Percentiles rank a stretch among this genome's conserved stretches.
Evolutionary conservation across 2,888 invertebrate genomes (phyloP).

Genomic region (Cheilosia pagana): DNA sequence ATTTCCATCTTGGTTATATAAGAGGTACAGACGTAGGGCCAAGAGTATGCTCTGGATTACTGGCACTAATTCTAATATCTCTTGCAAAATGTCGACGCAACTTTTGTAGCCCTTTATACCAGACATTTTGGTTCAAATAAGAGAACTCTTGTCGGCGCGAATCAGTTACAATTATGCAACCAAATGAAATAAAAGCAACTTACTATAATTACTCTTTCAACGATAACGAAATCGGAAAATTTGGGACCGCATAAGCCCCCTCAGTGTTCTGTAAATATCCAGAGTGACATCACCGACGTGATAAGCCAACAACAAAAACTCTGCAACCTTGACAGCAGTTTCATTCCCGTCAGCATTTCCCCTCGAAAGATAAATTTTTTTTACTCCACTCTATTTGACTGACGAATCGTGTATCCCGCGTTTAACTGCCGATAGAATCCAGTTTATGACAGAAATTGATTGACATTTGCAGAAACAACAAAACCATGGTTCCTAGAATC

Average conservation of each 20-base stretch:
- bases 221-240: too few species aligned
- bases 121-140: too few species aligned
- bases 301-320: slow-evolving; percentile 13
- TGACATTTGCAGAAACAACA: slow-evolving; percentile 41
- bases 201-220: too few species aligned
- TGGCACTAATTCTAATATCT: too few species aligned
- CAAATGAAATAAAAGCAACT: too few species aligned
- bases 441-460: slow-evolving; percentile 66
- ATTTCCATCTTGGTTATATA: too few species aligned
- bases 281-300: slow-evolving; percentile 39
- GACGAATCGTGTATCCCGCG: slow-evolving; percentile 9
- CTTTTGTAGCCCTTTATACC: too few species aligned
- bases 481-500: slow-evolving; percentile 53
- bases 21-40: too few species aligned
- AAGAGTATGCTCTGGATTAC: too few species aligned
- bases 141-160: too few species aligned
- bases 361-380: not conserved
- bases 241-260: not conserved
- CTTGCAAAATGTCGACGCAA: too few species aligned
- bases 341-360: slow-evolving; percentile 8
- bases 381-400: slow-evolving; percentile 20
- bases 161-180: too few species aligned
- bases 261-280: not conserved
- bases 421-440: slow-evolving; percentile 30
- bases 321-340: slow-evolving; percentile 43